Evolutionary conservation across 2,888 invertebrate species (phyloP), one percentile per base, ranked within the genome.

Genomic region (Pterostichus madidus): DNA sequence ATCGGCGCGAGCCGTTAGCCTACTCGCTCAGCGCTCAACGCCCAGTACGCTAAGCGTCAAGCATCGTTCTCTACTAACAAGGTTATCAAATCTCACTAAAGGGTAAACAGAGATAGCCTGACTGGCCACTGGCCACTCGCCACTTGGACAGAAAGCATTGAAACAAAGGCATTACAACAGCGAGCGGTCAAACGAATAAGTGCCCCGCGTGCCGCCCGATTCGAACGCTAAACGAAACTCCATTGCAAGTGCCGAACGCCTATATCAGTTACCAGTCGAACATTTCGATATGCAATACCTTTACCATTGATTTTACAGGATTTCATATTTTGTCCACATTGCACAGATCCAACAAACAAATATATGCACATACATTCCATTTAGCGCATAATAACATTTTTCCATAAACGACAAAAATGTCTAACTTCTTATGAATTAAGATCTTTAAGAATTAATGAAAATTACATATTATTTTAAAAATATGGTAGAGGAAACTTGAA

Each of bases 61-160:
- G 68, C 68, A 68, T 56, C 80, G 68, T 68, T 80, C 68, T 61
- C 52, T 15, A 52, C 52, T 80, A 80, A 80, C 80, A 80, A 53
- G 80, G 80, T 80, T 80, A 80, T 80, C 80, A 68, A 80, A 80
- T 80, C 80, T 80, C 78, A 78, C 64, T 68, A 80, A 80, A 80
- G 80, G 80, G 80, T 80, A 80, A 80, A 80, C 68, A 80, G 80
- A 80, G 80, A 71, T 71, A 71, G 44, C 56, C 59, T 31, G 80
- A 32, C 31, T 13, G 24, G 17, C 56, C 56, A 56, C 39, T 39
- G 3, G 2, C 39, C 39, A 39, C 68, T 71, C 68, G 39, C 39
- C 68, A 68, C 68, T 68, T 44, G 68, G 68, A 80, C 44, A 80
- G 80, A 80, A 80, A 80, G 80, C 80, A 68, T 80, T 80, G 46